These are phyloP conservation scores for Gila robusta DNA, from an alignment of 2,797 vertebrate genomes.

Conservation along the genomic window DNA sequence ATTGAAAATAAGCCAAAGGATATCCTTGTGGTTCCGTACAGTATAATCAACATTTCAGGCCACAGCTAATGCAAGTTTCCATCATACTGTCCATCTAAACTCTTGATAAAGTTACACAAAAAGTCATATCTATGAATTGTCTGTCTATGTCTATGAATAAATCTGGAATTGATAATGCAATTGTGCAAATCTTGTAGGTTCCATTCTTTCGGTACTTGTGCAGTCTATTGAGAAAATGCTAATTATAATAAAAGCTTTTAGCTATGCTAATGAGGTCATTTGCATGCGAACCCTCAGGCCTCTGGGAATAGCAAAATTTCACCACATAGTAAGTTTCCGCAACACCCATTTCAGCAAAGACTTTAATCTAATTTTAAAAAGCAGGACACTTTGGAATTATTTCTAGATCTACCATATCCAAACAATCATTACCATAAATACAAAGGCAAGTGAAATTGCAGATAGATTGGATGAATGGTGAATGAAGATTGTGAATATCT, in stretches of 20 bases:
- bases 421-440: slow-evolving; percentile 83
- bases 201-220: slow-evolving; percentile 68
- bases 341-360: slow-evolving; percentile 71
- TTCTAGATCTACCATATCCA: slow-evolving; percentile 76
- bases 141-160: background rate
- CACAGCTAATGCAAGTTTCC: background rate
- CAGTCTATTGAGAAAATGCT: slow-evolving; percentile 69
- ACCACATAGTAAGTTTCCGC: slow-evolving; percentile 72
- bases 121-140: slow-evolving; percentile 3
- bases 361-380: slow-evolving; percentile 80
- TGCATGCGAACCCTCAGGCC: slow-evolving; percentile 77
- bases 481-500: slow-evolving; percentile 13
- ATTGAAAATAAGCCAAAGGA: slow-evolving; percentile 55
- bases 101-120: background rate
- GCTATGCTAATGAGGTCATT: slow-evolving; percentile 81
- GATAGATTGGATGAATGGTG: slow-evolving; percentile 71
- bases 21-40: slow-evolving; percentile 51
- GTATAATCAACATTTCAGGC: slow-evolving; percentile 32
- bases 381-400: slow-evolving; percentile 77
- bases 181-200: slow-evolving; percentile 61
- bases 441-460: slow-evolving; percentile 77
- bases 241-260: slow-evolving; percentile 80
- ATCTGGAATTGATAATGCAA: slow-evolving; percentile 49
- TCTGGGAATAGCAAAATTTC: slow-evolving; percentile 74
- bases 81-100: background rate